Conservation (phyloP, 2,888 invertebrate species). For the Listrodromus nycthemerus region DNA sequence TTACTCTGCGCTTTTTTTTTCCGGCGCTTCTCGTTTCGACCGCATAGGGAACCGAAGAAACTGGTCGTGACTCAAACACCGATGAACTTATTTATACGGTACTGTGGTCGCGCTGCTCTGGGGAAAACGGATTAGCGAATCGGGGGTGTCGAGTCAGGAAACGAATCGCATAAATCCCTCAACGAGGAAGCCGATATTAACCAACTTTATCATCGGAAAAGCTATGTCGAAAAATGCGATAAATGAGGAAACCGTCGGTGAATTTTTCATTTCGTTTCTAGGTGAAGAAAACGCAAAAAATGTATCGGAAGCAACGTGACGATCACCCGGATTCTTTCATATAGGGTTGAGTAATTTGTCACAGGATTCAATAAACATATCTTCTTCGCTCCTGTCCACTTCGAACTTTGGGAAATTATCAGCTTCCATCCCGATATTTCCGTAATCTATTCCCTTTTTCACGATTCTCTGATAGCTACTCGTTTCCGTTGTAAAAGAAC, state of each 20-base stretch:
- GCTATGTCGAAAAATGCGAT: too few relatives aligned
- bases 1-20: neutral
- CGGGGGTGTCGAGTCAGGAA: neutral
- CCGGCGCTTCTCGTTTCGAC: neutral
- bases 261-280: too few relatives aligned
- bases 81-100: slow-evolving; percentile 9
- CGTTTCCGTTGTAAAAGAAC: neutral
- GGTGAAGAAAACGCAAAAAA: too few relatives aligned
- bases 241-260: too few relatives aligned
- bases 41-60: neutral
- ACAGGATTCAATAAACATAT: too few relatives aligned
- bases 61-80: slow-evolving; percentile 11
- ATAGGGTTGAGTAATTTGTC: neutral
- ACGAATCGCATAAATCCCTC: neutral
- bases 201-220: too few relatives aligned
- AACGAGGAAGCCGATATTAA: too few relatives aligned
- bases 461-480: neutral
- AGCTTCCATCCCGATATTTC: neutral
- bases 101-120: neutral
- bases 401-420: neutral
- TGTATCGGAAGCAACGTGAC: neutral
- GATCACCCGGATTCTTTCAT: neutral
- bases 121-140: neutral
- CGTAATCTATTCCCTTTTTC: neutral
- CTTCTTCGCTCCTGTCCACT: neutral